Conservation (phyloP, 2,113 vertebrate genomes). For the Macquaria ambigua region DNA sequence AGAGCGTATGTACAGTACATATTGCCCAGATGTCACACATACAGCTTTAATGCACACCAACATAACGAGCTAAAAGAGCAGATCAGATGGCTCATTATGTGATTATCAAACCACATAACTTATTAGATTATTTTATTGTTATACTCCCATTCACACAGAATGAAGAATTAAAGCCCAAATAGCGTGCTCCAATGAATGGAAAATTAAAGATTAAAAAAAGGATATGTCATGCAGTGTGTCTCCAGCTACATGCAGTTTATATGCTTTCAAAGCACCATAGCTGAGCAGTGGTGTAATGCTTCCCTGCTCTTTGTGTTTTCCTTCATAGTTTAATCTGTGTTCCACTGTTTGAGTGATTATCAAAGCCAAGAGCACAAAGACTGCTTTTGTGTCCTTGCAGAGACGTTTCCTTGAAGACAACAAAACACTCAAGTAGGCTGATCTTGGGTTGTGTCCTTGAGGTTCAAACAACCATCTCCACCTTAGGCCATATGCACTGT, state of each 20-base stretch:
- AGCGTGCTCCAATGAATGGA: background rate
- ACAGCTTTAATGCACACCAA: background rate
- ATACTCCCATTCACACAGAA: too few relatives aligned
- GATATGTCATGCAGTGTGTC: constrained; percentile 21
- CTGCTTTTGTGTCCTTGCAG: background rate
- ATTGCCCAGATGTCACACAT: background rate
- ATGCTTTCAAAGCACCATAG: background rate
- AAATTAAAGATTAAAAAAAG: background rate
- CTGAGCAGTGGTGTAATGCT: background rate
- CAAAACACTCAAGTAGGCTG: background rate
- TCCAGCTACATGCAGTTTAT: constrained; percentile 16
- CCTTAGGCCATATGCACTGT: background rate
- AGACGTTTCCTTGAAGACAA: background rate
- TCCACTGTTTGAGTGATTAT: background rate
- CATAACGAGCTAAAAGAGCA: background rate
- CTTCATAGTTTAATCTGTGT: background rate
- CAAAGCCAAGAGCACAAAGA: background rate
- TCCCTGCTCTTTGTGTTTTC: background rate
- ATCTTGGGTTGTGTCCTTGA: background rate
- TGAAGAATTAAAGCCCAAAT: background rate
- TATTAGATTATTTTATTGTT: too few relatives aligned
- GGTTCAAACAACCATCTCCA: background rate
- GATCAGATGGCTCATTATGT: constrained; percentile 1
- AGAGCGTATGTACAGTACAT: background rate
- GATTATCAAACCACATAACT: background rate